Base-by-base conservation (phyloP, 2,888 invertebrate species). In the Disparrhopalites patrizii region DNA sequence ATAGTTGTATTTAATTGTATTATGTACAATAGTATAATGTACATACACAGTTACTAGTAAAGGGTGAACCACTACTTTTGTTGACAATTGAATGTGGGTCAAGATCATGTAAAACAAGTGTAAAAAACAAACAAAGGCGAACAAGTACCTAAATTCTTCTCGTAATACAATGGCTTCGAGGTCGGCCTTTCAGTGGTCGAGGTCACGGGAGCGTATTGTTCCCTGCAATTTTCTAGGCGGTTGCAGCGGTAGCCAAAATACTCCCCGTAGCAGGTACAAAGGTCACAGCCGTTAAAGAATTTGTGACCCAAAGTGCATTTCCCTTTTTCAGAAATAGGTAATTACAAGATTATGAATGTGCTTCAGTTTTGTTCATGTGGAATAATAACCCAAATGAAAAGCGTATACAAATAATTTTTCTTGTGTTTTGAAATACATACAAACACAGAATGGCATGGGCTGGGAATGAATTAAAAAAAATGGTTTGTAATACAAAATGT, bases 181-280 rank as follows among this genome's bases (percentile, higher is more conserved):
- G 36, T 15, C 36, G 36, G 36, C 36, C 15, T 15, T 36, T 15
- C 7, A 47, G 8, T 47, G 3, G 7, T 47, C 8, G 23, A 15
- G 5, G 47, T 20, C 7, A 23, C 25, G 47, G 18, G n/a, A 7
- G 47, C 25, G 25, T 20, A 7, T 23, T 47, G 23, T 23, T 47
- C 47, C 13, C 47, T 60, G 33, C 60, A 60, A 18, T 60, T 30
- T 3, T 30, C 50, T 33, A 60, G 5, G 1, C 50, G 27, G n/a
- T 33, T 15, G 31, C 64, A 64, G 7, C 64, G 56, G 27, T 64
- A 64, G 1, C 64, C 64, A 23, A 64, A 64, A 50, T 50, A 33
- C 28, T 64, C 64, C 15, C 64, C 64, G 23, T 27, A 64, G 31
- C 64, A 64, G 4, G 64, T 57, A 27, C 64, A 64, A 10, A 64